phyloP scores from a whole-genome alignment of 2,888 invertebrate genomes.

The Eupithecia subfuscata region DNA sequence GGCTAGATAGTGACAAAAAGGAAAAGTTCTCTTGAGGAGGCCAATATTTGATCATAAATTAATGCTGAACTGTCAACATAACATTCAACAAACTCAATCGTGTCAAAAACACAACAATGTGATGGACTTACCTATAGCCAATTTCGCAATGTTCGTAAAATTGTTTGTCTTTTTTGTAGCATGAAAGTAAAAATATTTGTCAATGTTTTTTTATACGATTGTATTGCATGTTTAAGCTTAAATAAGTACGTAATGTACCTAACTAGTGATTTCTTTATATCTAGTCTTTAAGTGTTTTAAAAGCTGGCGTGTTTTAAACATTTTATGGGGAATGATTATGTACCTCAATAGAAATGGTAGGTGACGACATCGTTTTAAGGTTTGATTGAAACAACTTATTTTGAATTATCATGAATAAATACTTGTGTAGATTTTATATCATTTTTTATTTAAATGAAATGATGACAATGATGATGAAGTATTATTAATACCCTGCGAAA shows the following conservation, averaged over 20 bases:
- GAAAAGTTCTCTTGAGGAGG: background rate
- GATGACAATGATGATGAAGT: background rate
- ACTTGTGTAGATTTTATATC: background rate
- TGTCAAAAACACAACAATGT: slow-evolving; percentile 4
- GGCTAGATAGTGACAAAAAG: background rate
- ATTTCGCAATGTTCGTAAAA: background rate
- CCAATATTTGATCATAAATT: background rate
- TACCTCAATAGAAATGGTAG: background rate
- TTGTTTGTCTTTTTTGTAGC: background rate
- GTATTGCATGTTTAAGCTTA: background rate
- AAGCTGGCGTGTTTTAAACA: background rate
- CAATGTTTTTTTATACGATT: background rate
- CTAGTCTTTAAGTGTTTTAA: background rate
- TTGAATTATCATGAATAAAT: slow-evolving; percentile 1
- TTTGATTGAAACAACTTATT: background rate
- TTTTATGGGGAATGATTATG: background rate
- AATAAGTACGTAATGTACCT: background rate
- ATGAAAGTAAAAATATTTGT: background rate
- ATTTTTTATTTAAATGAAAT: background rate
- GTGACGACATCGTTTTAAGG: background rate
- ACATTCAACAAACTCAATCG: background rate
- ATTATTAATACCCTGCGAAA: background rate
- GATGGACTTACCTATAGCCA: background rate
- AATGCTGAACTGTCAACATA: background rate
- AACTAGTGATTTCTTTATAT: background rate